These are phyloP conservation scores for Colletes gigas DNA, from an alignment of 1,140 invertebrate species.

Conservation along the genomic window DNA sequence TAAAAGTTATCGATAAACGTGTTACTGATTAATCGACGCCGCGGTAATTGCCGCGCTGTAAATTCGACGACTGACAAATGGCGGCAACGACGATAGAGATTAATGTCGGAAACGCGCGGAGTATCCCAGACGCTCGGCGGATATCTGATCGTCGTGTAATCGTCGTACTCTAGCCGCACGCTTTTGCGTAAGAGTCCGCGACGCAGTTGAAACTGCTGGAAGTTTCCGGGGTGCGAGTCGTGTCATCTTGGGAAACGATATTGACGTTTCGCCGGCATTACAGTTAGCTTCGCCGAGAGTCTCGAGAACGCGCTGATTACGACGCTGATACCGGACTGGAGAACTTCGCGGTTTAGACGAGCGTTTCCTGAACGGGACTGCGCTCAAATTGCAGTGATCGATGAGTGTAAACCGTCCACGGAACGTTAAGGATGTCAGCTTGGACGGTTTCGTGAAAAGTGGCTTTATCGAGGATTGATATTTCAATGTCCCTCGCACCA, in stretches of 20 bases:
- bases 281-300: not conserved
- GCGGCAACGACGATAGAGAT: slow-evolving; percentile 58
- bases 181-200: not conserved
- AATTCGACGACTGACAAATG: slow-evolving; percentile 67
- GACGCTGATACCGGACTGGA: not conserved
- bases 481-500: no score
- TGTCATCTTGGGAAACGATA: not conserved
- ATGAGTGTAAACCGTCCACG: not conserved
- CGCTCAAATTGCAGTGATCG: not conserved
- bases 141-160: slow-evolving; percentile 60
- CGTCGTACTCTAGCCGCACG: not conserved
- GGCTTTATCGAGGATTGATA: no score
- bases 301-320: not conserved
- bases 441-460: no score
- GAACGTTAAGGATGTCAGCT: no score
- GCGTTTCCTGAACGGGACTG: no score
- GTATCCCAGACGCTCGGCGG: slow-evolving; percentile 47
- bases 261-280: not conserved
- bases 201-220: not conserved
- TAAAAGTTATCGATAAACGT: slow-evolving; percentile 55
- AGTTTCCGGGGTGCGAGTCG: not conserved
- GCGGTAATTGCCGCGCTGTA: slow-evolving; percentile 58
- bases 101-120: slow-evolving; percentile 64
- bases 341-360: not conserved
- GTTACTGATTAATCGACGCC: slow-evolving; percentile 59